Percentiles rank a stretch among this genome's conserved stretches.
phyloP scores from a whole-genome alignment of 2,888 invertebrate species.

The Epirrita christyi region DNA sequence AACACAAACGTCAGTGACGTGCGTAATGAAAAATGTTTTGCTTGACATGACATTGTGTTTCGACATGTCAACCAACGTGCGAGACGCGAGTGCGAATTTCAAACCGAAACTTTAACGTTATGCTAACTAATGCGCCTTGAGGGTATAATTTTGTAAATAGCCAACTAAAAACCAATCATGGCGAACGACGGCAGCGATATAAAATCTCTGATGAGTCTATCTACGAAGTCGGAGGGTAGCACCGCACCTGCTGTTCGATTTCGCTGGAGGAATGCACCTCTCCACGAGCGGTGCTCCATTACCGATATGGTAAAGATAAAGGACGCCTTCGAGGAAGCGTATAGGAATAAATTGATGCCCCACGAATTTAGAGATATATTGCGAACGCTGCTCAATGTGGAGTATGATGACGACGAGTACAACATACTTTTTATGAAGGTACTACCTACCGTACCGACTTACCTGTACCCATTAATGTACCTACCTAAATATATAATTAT shows the following conservation, averaged over 20 bases:
- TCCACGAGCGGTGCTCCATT: slow-evolving; percentile 74
- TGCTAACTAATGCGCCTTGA: too few relatives aligned
- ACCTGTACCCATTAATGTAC: too few relatives aligned
- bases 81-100: not conserved
- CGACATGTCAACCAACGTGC: too few relatives aligned
- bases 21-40: too few relatives aligned
- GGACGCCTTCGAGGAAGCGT: slow-evolving; percentile 71
- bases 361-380: slow-evolving; percentile 71
- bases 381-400: slow-evolving; percentile 69
- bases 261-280: slow-evolving; percentile 60
- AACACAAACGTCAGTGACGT: too few relatives aligned
- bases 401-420: slow-evolving; percentile 84
- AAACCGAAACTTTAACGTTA: too few relatives aligned
- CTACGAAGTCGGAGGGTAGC: slow-evolving; percentile 67
- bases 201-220: slow-evolving; percentile 60
- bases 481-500: too few relatives aligned
- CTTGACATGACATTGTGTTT: too few relatives aligned
- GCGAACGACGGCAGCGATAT: slow-evolving; percentile 64
- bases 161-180: slow-evolving; percentile 42
- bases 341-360: slow-evolving; percentile 67
- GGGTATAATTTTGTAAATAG: not conserved
- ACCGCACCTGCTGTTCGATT: slow-evolving; percentile 47
- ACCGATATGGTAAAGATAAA: slow-evolving; percentile 74
- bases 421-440: slow-evolving; percentile 87
- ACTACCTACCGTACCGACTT: not conserved